Conservation (phyloP, 2,888 invertebrate species). For the Blera fallax region DNA sequence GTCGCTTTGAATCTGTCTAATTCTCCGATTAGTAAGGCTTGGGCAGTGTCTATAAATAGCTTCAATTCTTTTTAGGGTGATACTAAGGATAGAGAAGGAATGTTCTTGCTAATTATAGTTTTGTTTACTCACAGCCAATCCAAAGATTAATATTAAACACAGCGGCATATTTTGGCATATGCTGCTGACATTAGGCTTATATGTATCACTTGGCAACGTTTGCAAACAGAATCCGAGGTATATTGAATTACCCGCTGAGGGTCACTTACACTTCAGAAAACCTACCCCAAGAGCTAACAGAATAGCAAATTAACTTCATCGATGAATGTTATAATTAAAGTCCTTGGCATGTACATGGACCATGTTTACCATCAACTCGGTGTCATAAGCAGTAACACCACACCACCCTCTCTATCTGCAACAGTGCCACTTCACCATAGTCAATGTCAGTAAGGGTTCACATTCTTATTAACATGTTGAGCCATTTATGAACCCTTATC, state of each 20-base stretch:
- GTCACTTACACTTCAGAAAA: constrained; percentile 28
- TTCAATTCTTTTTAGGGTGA: constrained; percentile 7
- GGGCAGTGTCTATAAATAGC: constrained; percentile 30
- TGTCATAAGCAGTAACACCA: constrained; percentile 4
- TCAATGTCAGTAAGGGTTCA: constrained; percentile 8
- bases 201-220: constrained; percentile 17
- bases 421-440: constrained; percentile 19
- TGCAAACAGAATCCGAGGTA: constrained; percentile 2
- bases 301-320: constrained; percentile 46
- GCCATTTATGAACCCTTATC: constrained; percentile 58
- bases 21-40: constrained; percentile 38
- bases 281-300: constrained; percentile 44
- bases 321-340: constrained; percentile 59
- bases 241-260: constrained; percentile 55
- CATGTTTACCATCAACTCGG: constrained; percentile 20
- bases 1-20: constrained; percentile 50
- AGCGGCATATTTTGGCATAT: constrained; percentile 11
- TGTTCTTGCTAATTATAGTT: not conserved
- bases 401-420: constrained; percentile 27
- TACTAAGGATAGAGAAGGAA: constrained; percentile 14
- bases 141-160: not conserved
- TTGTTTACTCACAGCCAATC: constrained; percentile 23
- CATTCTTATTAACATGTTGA: constrained; percentile 53
- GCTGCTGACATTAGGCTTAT: constrained; percentile 28
- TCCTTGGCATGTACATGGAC: constrained; percentile 14